Percentiles rank a stretch among this genome's conserved stretches.
Evolutionary conservation across 1,140 invertebrate species (phyloP).

Genomic region (Rhizoglyphus robini): DNA sequence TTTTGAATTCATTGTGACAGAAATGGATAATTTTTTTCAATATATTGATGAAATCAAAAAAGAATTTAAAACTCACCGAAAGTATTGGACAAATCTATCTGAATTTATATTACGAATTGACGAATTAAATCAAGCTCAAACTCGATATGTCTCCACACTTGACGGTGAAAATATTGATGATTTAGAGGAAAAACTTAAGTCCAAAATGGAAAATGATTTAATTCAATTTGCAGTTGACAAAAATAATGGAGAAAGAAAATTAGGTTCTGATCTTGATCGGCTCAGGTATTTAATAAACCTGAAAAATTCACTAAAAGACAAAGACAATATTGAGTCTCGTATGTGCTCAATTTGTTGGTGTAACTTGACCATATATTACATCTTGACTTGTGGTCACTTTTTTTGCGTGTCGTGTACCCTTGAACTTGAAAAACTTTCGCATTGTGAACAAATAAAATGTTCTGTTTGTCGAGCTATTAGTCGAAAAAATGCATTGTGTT

Average conservation of each 20-base stretch:
- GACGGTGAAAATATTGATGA: neutral
- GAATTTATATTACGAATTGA: constrained; percentile 49
- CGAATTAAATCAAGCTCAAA: constrained; percentile 57
- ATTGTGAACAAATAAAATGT: neutral
- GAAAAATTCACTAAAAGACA: constrained; percentile 1
- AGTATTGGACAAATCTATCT: constrained; percentile 44
- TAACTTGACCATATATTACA: constrained; percentile 41
- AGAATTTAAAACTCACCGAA: constrained; percentile 45
- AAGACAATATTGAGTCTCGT: neutral
- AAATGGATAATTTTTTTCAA: constrained; percentile 31
- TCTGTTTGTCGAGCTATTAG: constrained; percentile 4
- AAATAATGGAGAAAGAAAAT: neutral
- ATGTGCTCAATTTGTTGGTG: constrained; percentile 5
- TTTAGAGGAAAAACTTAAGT: neutral
- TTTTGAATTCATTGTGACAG: neutral
- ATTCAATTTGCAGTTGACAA: too few species aligned
- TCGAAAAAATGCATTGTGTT: constrained; percentile 35
- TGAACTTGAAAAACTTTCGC: too few species aligned
- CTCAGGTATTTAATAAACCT: neutral
- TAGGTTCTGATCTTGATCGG: neutral
- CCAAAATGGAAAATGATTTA: too few species aligned
- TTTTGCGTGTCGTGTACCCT: constrained; percentile 52
- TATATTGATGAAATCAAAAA: constrained; percentile 47
- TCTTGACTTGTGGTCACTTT: constrained; percentile 52
- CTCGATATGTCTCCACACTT: constrained; percentile 38